A percentile compares a stretch with the other conserved stretches of the same genome.
phyloP scores from a whole-genome alignment of 2,113 vertebrate genomes.

The Tonatia bakeri region DNA sequence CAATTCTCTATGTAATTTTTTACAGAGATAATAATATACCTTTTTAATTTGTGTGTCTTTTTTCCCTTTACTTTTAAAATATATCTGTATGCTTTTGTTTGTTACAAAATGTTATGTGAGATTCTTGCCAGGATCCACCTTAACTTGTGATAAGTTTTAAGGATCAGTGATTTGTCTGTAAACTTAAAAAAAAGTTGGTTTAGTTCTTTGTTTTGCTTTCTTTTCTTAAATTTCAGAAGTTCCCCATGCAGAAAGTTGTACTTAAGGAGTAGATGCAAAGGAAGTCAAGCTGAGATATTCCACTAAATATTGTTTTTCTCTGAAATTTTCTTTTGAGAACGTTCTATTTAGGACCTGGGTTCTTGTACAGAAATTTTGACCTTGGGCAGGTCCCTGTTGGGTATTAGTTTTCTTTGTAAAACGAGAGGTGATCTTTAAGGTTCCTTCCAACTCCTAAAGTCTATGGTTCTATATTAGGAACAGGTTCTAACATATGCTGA shows the following conservation, averaged over 20 bases:
- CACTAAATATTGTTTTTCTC: constrained; percentile 21
- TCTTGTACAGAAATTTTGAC: constrained; percentile 46
- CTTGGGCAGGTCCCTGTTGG: constrained; percentile 47
- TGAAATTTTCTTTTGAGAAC: constrained; percentile 31
- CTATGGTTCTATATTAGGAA: constrained; percentile 68
- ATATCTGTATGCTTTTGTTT: not conserved
- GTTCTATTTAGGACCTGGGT: not conserved
- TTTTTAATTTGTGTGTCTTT: constrained; percentile 4
- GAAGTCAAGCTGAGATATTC: constrained; percentile 10
- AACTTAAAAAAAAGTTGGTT: not conserved
- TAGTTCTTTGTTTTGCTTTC: constrained; percentile 49
- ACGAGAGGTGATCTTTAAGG: constrained; percentile 69
- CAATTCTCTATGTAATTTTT: constrained; percentile 21
- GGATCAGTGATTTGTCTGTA: constrained; percentile 31
- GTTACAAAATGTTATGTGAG: constrained; percentile 36
- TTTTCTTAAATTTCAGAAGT: constrained; percentile 54
- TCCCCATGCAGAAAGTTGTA: constrained; percentile 12
- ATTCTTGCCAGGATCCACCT: not conserved
- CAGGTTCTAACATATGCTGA: constrained; percentile 51
- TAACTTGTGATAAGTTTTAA: constrained; percentile 38
- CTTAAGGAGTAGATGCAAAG: constrained; percentile 39
- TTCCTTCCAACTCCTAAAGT: constrained; percentile 60
- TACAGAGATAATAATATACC: not conserved
- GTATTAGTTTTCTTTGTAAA: constrained; percentile 64
- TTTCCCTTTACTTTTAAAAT: not conserved